Evolutionary conservation across 37 sponge, comb jelly and placozoan species (phyloP), one percentile per base, ranked within the genome.

Genomic region (Bolinopsis microptera): DNA sequence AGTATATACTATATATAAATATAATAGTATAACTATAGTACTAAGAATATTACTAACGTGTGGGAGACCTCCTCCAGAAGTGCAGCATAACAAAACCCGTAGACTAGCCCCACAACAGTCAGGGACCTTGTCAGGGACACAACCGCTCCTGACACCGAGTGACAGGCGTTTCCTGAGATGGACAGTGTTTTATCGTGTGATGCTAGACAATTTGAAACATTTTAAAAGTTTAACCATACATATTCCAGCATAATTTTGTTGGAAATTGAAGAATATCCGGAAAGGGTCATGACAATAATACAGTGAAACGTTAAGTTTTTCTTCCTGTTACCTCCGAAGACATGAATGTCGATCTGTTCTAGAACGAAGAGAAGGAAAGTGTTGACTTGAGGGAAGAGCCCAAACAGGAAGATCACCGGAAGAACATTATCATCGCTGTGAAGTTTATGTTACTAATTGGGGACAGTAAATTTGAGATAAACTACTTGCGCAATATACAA

Each of bases 261-360:
- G n/a, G n/a, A n/a, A n/a, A n/a, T n/a, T n/a, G n/a, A n/a, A n/a
- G n/a, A n/a, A n/a, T n/a, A n/a, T n/a, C n/a, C n/a, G n/a, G n/a
- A n/a, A n/a, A n/a, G n/a, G n/a, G n/a, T n/a, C n/a, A n/a, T n/a
- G n/a, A n/a, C n/a, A n/a, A n/a, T n/a, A n/a, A n/a, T n/a, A n/a
- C n/a, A n/a, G n/a, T n/a, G n/a, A n/a, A n/a, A n/a, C n/a, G n/a
- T n/a, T n/a, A n/a, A n/a, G n/a, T n/a, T 96, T n/a, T n/a, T n/a
- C n/a, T n/a, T n/a, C n/a, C n/a, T n/a, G n/a, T n/a, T n/a, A 31
- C 97, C 97, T 23, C 97, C 97, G 93, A 97, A 97, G 0, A 96
- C 35, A 94, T 96, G 94, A 83, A 97, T 97, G 41, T 97, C 97
- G 28, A 97, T 93, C 95, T 97, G 96, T 92, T 97, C 97, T 33